Conservation (phyloP, 1,140 invertebrate species). For the Ceratosolen solmsi region DNA sequence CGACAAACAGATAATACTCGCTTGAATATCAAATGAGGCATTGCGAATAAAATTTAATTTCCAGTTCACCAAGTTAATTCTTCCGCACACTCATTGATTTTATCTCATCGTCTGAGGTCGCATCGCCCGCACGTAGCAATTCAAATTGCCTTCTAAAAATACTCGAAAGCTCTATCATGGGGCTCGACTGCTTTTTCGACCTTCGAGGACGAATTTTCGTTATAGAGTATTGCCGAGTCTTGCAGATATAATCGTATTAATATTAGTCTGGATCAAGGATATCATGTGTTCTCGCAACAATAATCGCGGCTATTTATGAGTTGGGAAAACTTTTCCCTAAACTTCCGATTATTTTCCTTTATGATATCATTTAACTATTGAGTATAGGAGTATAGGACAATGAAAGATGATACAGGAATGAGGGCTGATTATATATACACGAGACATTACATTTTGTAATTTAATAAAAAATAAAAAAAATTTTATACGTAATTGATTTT, state of each 20-base stretch:
- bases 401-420: no score
- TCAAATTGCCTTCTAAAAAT: slow-evolving; percentile 34
- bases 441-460: no score
- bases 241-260: neutral
- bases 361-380: no score
- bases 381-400: no score
- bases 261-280: no score
- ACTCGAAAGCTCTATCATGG: neutral
- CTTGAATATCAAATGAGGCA: slow-evolving; percentile 4
- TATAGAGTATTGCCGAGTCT: neutral
- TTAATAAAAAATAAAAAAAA: no score
- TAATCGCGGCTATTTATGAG: no score
- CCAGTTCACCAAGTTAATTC: neutral
- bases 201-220: slow-evolving; percentile 1
- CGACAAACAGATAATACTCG: neutral
- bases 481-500: no score
- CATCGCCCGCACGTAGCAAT: neutral
- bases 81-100: neutral
- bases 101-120: neutral
- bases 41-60: slow-evolving; percentile 19
- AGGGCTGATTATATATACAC: no score
- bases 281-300: no score
- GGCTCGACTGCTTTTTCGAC: neutral
- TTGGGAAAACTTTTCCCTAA: no score
- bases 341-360: no score